Evolutionary conservation across 2,888 invertebrate genomes (phyloP), one percentile per base, ranked within the genome.

Genomic region (Erebia epiphron): DNA sequence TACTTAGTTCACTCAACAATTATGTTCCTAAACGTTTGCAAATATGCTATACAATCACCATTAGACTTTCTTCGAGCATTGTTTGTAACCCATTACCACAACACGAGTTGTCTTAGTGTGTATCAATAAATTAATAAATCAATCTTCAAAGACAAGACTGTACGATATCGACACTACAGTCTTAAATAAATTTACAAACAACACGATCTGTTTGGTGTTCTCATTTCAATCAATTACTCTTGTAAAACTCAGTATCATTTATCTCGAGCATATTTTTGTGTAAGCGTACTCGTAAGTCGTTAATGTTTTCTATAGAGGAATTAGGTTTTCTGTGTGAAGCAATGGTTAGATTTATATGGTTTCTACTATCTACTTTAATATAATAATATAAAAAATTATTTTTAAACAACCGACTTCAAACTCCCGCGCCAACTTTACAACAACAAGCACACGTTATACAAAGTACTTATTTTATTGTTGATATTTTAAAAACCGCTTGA

Each of bases 221-320:
- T 65, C 69, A 54, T 72, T 72, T 70, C 61, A 75, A 75, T 73
- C 75, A 72, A 75, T 75, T 71, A 72, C 73, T 70, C 69, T 69
- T 66, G 63, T 73, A 64, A 69, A 69, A 68, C 67, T 66, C 66
- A n/a, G 68, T 54, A 68, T 70, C 57, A 63, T 67, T 69, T 68
- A 72, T 76, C 46, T 70, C 58, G 41, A 9, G 70, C 69, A 70
- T 74, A 70, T 74, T 64, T 56, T 43, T 68, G 64, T 67, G 41
- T 56, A 68, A 41, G 9, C 62, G 4, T 58, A 26, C 26, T 26
- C 26, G 4, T 4, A 62, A 62, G 21, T 61, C 54, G 67, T 72
- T 71, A 71, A 56, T 70, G 66, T 69, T 70, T 72, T 26, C 4
- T 26, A 26, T 26, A 35, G 35, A 35, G 7, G 11, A 46, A 43